Evolutionary conservation across 30 jellyfish, hydroid and myxozoan genomes (phyloP).

Genomic region (Sanderia malayensis): DNA sequence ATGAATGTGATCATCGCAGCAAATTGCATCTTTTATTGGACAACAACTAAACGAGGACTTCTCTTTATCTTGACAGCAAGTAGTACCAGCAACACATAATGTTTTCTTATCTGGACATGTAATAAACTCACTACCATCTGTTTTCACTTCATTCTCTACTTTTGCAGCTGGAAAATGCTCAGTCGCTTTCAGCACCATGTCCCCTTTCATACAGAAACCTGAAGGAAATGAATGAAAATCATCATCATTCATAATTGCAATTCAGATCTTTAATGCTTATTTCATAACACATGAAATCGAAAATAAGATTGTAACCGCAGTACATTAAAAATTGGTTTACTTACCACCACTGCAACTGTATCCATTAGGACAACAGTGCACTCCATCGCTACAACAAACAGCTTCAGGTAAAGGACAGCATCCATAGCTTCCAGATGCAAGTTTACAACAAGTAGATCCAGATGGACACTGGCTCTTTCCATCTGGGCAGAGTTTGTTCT

Average conservation of each 20-base stretch:
- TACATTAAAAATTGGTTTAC: too few species aligned
- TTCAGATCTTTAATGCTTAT: constrained; percentile 15
- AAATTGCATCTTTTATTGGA: constrained; percentile 65
- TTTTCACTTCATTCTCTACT: background rate
- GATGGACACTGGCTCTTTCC: constrained; percentile 45
- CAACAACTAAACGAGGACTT: constrained; percentile 64
- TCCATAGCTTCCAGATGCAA: constrained; percentile 20
- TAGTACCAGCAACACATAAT: constrained; percentile 55
- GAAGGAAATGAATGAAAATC: background rate
- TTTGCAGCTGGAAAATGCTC: background rate
- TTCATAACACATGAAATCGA: too few species aligned
- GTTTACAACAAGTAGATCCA: constrained; percentile 56
- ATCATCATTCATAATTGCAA: too few species aligned
- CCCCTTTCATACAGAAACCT: constrained; percentile 3
- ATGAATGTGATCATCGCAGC: constrained; percentile 71
- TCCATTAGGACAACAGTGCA: constrained; percentile 68
- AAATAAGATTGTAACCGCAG: too few species aligned
- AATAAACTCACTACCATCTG: constrained; percentile 7
- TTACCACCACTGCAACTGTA: background rate
- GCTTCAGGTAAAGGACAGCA: constrained; percentile 71
- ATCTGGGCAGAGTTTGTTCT: constrained; percentile 35
- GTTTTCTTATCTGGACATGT: constrained; percentile 73
- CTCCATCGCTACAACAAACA: constrained; percentile 51
- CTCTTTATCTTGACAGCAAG: constrained; percentile 57
- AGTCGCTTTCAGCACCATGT: constrained; percentile 10